Conservation (phyloP, 2,888 invertebrate genomes). For the Agapostemon virescens region DNA sequence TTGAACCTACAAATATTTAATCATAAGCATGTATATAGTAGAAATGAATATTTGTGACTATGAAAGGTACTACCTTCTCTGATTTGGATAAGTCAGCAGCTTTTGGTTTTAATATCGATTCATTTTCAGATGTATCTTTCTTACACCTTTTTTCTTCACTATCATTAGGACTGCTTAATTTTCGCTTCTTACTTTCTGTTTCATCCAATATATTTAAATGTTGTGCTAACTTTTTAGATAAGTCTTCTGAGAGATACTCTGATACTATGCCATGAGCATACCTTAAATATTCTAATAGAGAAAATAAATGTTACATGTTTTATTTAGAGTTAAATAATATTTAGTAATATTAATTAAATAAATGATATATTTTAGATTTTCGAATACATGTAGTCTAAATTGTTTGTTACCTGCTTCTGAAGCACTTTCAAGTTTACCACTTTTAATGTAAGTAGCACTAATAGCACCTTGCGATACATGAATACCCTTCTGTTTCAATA, state of each 20-base stretch:
- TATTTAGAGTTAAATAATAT: not conserved
- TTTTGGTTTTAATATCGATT: conserved; percentile 79
- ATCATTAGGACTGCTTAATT: conserved; percentile 74
- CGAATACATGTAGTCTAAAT: not conserved
- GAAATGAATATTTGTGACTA: not conserved
- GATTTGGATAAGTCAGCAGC: conserved; percentile 76
- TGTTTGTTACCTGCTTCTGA: conserved; percentile 82
- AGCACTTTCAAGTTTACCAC: conserved; percentile 82
- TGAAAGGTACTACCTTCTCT: conserved; percentile 72
- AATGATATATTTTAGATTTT: not conserved
- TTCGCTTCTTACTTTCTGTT: conserved; percentile 77
- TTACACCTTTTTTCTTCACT: conserved; percentile 75
- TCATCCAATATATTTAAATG: conserved; percentile 86
- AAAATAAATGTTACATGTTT: conserved; percentile 1
- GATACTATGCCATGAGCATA: conserved; percentile 91
- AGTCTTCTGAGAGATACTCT: conserved; percentile 88
- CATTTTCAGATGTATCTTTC: conserved; percentile 79
- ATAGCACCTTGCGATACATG: conserved; percentile 88
- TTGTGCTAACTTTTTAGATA: conserved; percentile 85
- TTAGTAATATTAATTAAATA: not conserved
- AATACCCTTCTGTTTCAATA: conserved; percentile 86
- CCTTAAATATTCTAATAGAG: conserved; percentile 84
- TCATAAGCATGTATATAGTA: not conserved
- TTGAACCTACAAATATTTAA: conserved; percentile 71
- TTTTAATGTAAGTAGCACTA: conserved; percentile 89